Base-by-base conservation (phyloP, 2,797 vertebrate genomes). In the Girardinus metallicus region DNA sequence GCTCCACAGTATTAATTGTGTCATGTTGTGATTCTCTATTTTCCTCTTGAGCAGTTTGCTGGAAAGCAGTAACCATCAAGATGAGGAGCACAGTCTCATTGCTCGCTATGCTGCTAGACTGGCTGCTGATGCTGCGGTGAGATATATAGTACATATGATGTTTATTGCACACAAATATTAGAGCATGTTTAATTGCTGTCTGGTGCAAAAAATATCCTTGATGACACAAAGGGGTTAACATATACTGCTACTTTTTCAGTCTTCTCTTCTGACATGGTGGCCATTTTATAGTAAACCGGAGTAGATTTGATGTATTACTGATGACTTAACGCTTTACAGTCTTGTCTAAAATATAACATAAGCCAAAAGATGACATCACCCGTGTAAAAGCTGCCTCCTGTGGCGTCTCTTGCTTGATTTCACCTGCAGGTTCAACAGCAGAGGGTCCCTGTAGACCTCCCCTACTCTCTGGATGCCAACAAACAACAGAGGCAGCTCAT, bases 401-500 rank as follows among this genome's bases (percentile, higher is more conserved):
- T 88, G 85, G 82, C 79, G 74, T 88, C 76, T 88, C 84, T 76
- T 81, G 71, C 83, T 91, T 81, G 82, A 81, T 87, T 91, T 72
- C 91, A 94, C 83, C 93, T 78, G 88, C 97, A 98, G 94, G 96
- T 95, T 66, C 91, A 96, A 73, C 97, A 98, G 94, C 98, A 98
- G 92, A 96, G 97, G 93, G 94, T 95, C 79, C 96, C 97, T 49
- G 94, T 97, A 81, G 99, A 99, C 93, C 96, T 99, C 81, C 96
- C 97, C 88, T 97, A 97, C 93, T 98, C 97, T 95, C 97, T 99
- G 75, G 99, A 99, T 90, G 96, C 97, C 90, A 99, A 99, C 93
- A 99, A 98, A 89, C 98, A 99, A 76, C 98, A 99, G 91, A 95
- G 98, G 90, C 98, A 99, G 92, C 97, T 99, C 91, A 99, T 99